Conservation (phyloP, 1,140 invertebrate species). For the Aricia agestis region DNA sequence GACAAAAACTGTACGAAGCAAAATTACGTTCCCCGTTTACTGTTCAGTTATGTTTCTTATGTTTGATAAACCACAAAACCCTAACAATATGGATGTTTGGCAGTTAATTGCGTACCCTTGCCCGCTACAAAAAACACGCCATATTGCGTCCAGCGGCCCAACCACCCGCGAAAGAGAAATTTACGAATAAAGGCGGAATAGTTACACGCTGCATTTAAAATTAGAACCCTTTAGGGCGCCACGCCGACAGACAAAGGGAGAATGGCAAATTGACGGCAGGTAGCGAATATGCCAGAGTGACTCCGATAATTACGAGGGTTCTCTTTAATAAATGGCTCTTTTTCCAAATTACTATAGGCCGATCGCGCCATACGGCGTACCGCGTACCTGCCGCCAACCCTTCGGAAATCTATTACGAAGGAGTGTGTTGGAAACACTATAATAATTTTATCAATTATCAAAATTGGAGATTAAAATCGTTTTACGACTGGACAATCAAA, state of each 20-base stretch:
- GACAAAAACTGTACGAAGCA: not conserved
- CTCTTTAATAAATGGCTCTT: constrained; percentile 72
- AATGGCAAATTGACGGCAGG: constrained; percentile 74
- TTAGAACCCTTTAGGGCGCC: constrained; percentile 76
- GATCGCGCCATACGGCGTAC: constrained; percentile 71
- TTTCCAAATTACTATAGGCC: constrained; percentile 68
- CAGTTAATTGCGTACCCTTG: constrained; percentile 69
- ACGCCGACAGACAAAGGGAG: constrained; percentile 72
- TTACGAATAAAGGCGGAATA: constrained; percentile 71
- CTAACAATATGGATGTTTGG: constrained; percentile 55
- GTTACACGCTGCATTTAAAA: constrained; percentile 75
- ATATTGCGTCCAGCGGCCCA: constrained; percentile 72
- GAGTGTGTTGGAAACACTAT: constrained; percentile 45
- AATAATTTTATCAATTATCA: constrained; percentile 23
- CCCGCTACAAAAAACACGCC: constrained; percentile 57
- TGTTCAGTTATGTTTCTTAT: constrained; percentile 5
- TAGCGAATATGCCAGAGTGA: constrained; percentile 70
- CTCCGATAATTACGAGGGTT: constrained; percentile 70
- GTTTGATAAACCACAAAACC: constrained; percentile 44
- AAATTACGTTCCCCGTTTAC: not conserved
- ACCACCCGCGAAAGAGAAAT: constrained; percentile 74
- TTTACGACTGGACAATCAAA: not conserved
- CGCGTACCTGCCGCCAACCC: constrained; percentile 68
- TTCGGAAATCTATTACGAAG: constrained; percentile 33
- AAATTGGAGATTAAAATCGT: constrained; percentile 15